These are phyloP conservation scores for Mya arenaria DNA, from an alignment of 1,140 invertebrate species.

Conservation along the genomic window DNA sequence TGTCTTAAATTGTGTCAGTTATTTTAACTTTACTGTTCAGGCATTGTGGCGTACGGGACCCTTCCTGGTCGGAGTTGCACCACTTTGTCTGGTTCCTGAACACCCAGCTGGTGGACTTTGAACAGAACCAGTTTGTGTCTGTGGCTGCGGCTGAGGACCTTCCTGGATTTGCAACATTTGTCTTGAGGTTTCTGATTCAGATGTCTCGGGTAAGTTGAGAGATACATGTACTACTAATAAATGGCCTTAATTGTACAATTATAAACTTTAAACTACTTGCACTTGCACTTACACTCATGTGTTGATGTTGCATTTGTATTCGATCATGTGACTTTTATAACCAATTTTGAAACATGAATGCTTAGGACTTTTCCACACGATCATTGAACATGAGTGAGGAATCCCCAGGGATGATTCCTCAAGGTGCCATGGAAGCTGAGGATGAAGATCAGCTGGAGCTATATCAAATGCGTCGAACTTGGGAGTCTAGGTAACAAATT, in stretches of 20 bases:
- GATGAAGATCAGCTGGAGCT: conserved; percentile 55
- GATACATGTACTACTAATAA: too few species aligned
- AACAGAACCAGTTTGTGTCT: conserved; percentile 70
- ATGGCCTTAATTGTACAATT: too few species aligned
- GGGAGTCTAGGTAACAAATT: conserved; percentile 78
- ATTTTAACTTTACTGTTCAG: too few species aligned
- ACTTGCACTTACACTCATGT: too few species aligned
- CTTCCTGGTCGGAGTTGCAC: conserved; percentile 75
- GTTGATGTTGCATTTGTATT: too few species aligned
- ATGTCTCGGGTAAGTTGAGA: not conserved
- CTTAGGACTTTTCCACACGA: conserved; percentile 77
- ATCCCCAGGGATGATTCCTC: conserved; percentile 54
- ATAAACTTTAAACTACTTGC: too few species aligned
- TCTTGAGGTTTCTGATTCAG: not conserved
- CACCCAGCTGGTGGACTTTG: conserved; percentile 69
- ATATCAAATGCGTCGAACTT: conserved; percentile 71
- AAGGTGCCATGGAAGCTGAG: conserved; percentile 22
- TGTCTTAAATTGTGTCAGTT: too few species aligned
- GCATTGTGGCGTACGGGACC: conserved; percentile 72
- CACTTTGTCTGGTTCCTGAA: conserved; percentile 76
- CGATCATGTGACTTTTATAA: too few species aligned
- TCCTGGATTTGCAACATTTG: conserved; percentile 69
- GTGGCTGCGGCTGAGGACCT: conserved; percentile 65
- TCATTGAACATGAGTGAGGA: conserved; percentile 77
- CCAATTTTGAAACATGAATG: not conserved